A percentile compares a stretch with the other conserved stretches of the same genome.
These are phyloP conservation scores for Drosophila flavopinicola DNA, from an alignment of 2,888 invertebrate species.

Conservation along the genomic window DNA sequence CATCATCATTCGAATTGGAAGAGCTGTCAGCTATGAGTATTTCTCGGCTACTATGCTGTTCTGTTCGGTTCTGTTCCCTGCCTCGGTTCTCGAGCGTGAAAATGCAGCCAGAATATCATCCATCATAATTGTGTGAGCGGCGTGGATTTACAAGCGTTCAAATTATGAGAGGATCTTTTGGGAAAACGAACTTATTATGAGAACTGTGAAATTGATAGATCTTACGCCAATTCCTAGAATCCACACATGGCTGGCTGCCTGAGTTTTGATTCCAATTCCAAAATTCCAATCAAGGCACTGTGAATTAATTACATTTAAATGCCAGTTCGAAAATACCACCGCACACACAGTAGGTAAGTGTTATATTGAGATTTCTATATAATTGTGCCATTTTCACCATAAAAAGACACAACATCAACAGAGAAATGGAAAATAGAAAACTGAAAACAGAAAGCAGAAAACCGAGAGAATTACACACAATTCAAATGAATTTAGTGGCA, in stretches of 20 bases:
- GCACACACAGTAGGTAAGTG: conserved; percentile 8
- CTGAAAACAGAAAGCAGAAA: conserved; percentile 7
- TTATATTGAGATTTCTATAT: conserved; percentile 52
- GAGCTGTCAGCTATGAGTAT: conserved; percentile 65
- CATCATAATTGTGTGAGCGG: conserved; percentile 75
- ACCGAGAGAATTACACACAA: conserved; percentile 34
- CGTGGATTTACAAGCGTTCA: conserved; percentile 80
- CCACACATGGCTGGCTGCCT: not conserved
- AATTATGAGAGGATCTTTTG: conserved; percentile 66
- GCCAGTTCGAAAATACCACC: conserved; percentile 29
- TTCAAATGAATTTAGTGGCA: conserved; percentile 71
- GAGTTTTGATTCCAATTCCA: conserved; percentile 8
- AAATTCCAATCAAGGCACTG: conserved; percentile 35
- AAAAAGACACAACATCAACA: conserved; percentile 50
- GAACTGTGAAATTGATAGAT: conserved; percentile 73
- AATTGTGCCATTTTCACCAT: conserved; percentile 69
- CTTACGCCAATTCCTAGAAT: conserved; percentile 53
- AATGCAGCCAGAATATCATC: conserved; percentile 66
- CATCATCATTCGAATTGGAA: conserved; percentile 47
- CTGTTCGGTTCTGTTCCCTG: conserved; percentile 6
- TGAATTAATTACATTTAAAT: conserved; percentile 73
- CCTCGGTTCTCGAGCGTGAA: conserved; percentile 66
- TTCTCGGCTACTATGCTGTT: conserved; percentile 49
- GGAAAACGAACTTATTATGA: conserved; percentile 54
- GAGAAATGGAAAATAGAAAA: conserved; percentile 16